These are phyloP conservation scores for Hylomyscus alleni DNA, from an alignment of 2,797 vertebrate species.

Conservation along the genomic window DNA sequence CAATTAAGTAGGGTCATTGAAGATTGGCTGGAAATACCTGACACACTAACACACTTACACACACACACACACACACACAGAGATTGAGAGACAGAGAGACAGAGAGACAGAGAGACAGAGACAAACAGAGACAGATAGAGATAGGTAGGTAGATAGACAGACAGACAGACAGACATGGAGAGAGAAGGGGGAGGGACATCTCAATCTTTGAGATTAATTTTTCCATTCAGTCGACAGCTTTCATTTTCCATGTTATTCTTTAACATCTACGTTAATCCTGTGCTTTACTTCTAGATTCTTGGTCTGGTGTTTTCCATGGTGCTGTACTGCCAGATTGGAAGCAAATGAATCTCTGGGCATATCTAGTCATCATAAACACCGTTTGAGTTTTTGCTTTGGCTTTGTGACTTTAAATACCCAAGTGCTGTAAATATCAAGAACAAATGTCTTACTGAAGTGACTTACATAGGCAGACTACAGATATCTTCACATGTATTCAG, in stretches of 20 bases:
- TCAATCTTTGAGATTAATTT: background rate
- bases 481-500: background rate
- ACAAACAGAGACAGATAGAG: background rate
- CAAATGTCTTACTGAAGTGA: slow-evolving; percentile 68
- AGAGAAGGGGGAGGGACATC: background rate
- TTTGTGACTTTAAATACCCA: slow-evolving; percentile 70
- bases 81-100: background rate
- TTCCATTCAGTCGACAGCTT: slow-evolving; percentile 39
- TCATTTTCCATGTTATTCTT: background rate
- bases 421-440: slow-evolving; percentile 27
- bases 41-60: background rate
- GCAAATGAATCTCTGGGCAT: slow-evolving; percentile 85
- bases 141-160: background rate
- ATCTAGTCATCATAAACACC: slow-evolving; percentile 69
- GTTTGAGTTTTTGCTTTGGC: slow-evolving; percentile 79
- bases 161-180: too few relatives aligned
- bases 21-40: background rate
- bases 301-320: slow-evolving; percentile 90
- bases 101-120: background rate
- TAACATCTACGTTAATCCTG: slow-evolving; percentile 23
- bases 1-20: background rate
- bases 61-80: background rate
- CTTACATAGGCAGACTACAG: slow-evolving; percentile 18
- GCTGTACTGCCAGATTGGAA: slow-evolving; percentile 89
- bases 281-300: slow-evolving; percentile 88